Evolutionary conservation across 2,888 invertebrate genomes (phyloP), one percentile per base, ranked within the genome.

Genomic region (Athetis lepigone): DNA sequence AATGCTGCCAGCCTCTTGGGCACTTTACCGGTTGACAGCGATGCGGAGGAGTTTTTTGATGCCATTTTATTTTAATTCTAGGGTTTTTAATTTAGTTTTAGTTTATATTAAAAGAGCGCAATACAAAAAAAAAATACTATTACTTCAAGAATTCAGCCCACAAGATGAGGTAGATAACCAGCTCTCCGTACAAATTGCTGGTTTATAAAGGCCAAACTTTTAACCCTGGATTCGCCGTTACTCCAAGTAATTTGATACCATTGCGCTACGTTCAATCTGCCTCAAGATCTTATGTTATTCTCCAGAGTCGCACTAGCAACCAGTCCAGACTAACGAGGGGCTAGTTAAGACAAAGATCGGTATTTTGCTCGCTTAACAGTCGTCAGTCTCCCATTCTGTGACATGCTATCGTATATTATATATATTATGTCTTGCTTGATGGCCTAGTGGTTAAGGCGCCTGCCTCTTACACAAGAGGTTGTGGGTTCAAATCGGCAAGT

Each of bases 271-370:
- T 47, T 42, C 37, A 46, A 70, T 70, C 64, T 47, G 18, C 19
- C 19, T 42, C 16, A 47, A 63, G 47, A 67, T 67, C 47, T 36
- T 29, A 47, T 67, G n/a, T 62, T 40, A 36, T 70, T 23, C 13
- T 18, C 42, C 19, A 51, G 36, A 62, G 29, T 42, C 36, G 66
- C 46, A 11, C 21, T 62, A 13, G 46, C 40, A 63, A 67, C 52
- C 52, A 52, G 47, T 67, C 37, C 42, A 25, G 39, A 49, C 71
- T 63, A 70, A 70, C 64, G 18, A 70, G 63, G 29, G 39, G 37
- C 49, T 61, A 70, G 52, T 47, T 52, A 47, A 52, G 63, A 70
- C 52, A 67, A 63, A 47, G 52, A 67, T 63, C 71, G 47, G 29
- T 47, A 70, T 63, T 62, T 51, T 52, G 18, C 11, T 33, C 18